Evolutionary conservation across 53 echinoderm and acorn worm genomes (phyloP), one percentile per base, ranked within the genome.

Genomic region (Stichopus horrens): DNA sequence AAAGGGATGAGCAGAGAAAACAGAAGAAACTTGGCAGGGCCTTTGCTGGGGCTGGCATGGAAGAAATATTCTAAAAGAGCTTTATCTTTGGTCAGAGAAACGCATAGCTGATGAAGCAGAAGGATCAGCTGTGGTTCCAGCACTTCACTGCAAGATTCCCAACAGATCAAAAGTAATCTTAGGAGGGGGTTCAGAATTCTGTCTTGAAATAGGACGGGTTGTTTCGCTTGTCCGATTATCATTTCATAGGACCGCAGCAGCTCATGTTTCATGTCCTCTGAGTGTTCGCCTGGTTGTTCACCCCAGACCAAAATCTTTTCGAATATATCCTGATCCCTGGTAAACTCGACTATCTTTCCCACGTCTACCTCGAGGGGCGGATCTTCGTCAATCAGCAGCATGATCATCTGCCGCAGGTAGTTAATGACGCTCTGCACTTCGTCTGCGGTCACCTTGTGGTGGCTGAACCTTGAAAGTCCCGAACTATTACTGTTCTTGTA

Each of bases 21-120:
- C 68, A 99, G 93, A 2, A 99, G 91, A 74, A 99, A 99, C 93
- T 99, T 99, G 79, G 99, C 99, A 8, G 99, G 99, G 11, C 99
- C 99, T 79, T 99, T 96, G 94, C 94, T 95, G 23, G 99, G 96
- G 77, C 99, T 99, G 92, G 99, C 99, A 77, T 99, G 96, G 86
- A 99, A 99, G 52, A 99, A 90, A 57, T 94, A 99, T 78, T 99
- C 96, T 57, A 99, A 82, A 19, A 99, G 90, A 54, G 89, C 88
- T 53, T 96, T 92, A 68, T 99, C 99, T 86, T 92, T 89, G 52
- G 99, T 92, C 71, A 99, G 88, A 23, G 94, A 94, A 20, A 99
- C 94, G 75, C 99, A 99, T 9, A 99, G 93, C 83, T 96, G 95
- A 83, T 99, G 96, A 23, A 99, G 87, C 74, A 99, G 88, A 10